Percentiles rank a stretch among this genome's conserved stretches.
These are phyloP conservation scores for Antechinus stuartii DNA, from an alignment of 2,113 vertebrate species.

Conservation along the genomic window DNA sequence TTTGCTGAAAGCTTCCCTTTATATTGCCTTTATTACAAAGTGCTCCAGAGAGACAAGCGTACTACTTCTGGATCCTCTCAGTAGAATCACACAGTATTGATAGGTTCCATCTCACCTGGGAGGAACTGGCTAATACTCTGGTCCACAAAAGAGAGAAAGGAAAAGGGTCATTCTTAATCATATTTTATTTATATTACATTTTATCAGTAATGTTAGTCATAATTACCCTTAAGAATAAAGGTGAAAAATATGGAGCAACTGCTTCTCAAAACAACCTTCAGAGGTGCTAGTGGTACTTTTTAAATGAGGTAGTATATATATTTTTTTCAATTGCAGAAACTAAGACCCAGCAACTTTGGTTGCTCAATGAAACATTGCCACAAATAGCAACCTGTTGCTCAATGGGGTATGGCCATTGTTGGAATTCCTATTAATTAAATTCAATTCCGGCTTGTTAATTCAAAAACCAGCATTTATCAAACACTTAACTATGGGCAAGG, in stretches of 20 bases:
- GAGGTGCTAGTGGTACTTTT: not conserved
- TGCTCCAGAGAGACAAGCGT: conserved; percentile 32
- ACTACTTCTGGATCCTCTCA: not conserved
- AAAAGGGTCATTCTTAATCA: not conserved
- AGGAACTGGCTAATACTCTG: not conserved
- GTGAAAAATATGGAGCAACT: not conserved
- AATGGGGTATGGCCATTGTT: not conserved
- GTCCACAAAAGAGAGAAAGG: not conserved
- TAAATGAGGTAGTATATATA: not conserved
- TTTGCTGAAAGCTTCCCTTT: conserved; percentile 28
- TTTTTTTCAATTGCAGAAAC: not conserved
- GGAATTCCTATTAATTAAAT: not conserved
- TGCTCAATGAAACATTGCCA: not conserved
- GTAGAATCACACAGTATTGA: not conserved
- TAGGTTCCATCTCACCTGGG: not conserved
- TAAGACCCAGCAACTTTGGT: not conserved
- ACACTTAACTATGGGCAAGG: not conserved
- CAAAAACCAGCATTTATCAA: not conserved
- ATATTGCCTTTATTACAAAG: conserved; percentile 45
- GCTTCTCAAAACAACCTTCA: not conserved
- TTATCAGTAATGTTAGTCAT: not conserved
- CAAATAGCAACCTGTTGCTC: not conserved
- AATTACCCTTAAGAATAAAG: not conserved
- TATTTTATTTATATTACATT: not conserved
- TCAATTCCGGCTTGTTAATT: not conserved